phyloP scores from a whole-genome alignment of 2,113 vertebrate species.

The Theristicus caerulescens region DNA sequence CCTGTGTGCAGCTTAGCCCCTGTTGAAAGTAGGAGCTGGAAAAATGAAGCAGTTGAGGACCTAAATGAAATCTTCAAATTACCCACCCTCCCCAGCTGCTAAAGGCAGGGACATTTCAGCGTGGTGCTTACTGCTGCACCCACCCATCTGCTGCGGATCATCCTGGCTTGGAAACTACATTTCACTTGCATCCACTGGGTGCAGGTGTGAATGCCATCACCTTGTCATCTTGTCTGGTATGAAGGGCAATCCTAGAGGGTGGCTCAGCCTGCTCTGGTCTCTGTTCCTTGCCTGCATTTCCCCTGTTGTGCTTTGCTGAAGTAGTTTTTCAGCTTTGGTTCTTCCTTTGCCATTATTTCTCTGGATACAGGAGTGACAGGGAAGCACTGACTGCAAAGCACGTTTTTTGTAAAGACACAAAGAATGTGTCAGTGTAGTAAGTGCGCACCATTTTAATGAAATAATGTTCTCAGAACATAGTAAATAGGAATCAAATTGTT shows the following conservation, averaged over 20 bases:
- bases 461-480: fast-evolving
- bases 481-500: background rate
- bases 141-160: background rate
- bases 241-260: background rate
- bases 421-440: background rate
- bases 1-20: background rate
- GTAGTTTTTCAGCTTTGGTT: background rate
- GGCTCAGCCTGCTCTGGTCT: background rate
- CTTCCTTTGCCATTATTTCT: background rate
- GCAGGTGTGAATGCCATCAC: background rate
- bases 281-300: background rate
- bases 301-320: background rate
- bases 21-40: background rate
- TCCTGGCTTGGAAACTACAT: background rate
- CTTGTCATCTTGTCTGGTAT: background rate
- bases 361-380: background rate
- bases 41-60: background rate
- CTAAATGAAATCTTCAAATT: background rate
- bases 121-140: background rate
- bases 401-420: background rate
- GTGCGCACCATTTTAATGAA: background rate
- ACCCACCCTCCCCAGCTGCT: background rate
- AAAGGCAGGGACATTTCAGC: background rate
- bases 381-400: background rate
- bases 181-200: background rate